Evolutionary conservation across 1,140 invertebrate species (phyloP), one percentile per base, ranked within the genome.

Genomic region (Drosophila erecta): DNA sequence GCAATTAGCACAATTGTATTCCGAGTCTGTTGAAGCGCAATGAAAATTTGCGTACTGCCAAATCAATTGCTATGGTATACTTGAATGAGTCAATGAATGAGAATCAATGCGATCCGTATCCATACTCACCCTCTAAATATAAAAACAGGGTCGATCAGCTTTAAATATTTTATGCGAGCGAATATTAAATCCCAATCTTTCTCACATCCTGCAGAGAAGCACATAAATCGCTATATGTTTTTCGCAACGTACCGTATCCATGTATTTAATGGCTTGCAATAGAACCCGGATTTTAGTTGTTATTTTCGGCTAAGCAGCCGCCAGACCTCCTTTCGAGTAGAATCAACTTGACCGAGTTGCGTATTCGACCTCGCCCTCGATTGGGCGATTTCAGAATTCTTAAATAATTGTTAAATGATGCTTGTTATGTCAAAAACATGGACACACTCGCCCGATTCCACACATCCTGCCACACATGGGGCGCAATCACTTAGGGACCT

Each of bases 331-430:
- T 67, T 55, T 76, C 54, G 61, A 79, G 58, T 49, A 60, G 58
- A 71, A 27, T 58, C 72, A 69, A 61, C 78, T 76, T 87, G 64
- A 74, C 66, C 73, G 59, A 85, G 76, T 67, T 72, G 55, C 72
- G 46, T 44, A 72, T 40, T 62, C 24, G 43, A 17, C 43, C 43
- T 47, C 64, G 66, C 62, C 74, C 79, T 60, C 74, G 64, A 62
- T 43, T 59, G 46, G 50, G 27, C 22, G n/a, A n/a, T n/a, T n/a
- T 51, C 35, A 47, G 79, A 76, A 79, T 83, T 89, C 83, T 89
- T 89, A 87, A 87, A 89, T 87, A 87, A 87, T 87, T 87, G 84
- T 87, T 87, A 84, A 87, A 87, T 87, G 84, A 84, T 89, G 84
- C 84, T 87, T 87, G 84, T 87, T 87, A 89, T 80, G 84, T 89